A percentile compares a stretch with the other conserved stretches of the same genome.
These are phyloP conservation scores for Coelogynopora nodosa DNA, from an alignment of 2,888 invertebrate species.

Conservation along the genomic window DNA sequence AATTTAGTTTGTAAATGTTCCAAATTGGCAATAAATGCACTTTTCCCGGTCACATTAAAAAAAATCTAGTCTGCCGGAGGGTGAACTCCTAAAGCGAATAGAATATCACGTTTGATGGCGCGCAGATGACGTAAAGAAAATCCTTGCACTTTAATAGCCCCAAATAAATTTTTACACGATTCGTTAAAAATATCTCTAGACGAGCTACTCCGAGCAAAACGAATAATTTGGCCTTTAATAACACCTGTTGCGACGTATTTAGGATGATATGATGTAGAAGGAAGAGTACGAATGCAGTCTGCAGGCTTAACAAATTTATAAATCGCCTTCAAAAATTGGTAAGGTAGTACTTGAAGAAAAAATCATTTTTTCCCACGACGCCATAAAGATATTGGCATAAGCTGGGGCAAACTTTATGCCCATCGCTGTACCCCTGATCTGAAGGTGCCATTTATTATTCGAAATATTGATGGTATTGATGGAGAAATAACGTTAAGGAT, in stretches of 20 bases:
- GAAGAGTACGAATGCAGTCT: background rate
- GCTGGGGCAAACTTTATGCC: too few species aligned
- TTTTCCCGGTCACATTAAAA: background rate
- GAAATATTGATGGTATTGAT: background rate
- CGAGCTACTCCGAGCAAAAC: background rate
- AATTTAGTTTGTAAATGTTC: background rate
- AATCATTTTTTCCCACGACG: too few species aligned
- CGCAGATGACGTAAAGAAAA: background rate
- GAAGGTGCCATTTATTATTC: too few species aligned
- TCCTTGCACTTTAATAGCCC: background rate
- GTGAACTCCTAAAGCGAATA: background rate
- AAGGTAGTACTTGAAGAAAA: too few species aligned
- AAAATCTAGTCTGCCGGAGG: background rate
- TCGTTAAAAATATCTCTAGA: background rate
- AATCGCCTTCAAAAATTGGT: too few species aligned
- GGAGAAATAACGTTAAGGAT: background rate
- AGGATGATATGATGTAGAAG: background rate
- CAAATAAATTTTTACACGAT: background rate
- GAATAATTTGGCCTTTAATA: background rate
- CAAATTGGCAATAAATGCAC: background rate
- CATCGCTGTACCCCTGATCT: too few species aligned
- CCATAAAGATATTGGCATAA: too few species aligned
- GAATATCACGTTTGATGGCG: background rate
- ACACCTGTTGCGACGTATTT: background rate
- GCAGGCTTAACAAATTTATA: background rate